Base-by-base conservation (phyloP, 2,113 vertebrate species). In the Hydropotes inermis region DNA sequence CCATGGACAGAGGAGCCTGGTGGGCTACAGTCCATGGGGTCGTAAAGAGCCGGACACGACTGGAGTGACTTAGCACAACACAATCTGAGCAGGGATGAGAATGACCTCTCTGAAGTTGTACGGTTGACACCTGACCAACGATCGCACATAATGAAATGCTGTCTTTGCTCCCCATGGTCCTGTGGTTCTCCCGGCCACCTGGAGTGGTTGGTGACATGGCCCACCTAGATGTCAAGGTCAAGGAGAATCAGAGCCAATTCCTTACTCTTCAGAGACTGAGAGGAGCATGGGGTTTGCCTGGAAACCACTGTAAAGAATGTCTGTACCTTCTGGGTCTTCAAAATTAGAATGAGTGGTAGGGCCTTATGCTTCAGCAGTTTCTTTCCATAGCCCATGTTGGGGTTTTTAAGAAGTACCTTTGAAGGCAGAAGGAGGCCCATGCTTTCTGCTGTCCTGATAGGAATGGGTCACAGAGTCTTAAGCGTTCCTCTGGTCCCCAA, bases 361-460 rank as follows among this genome's bases (percentile, higher is more conserved):
- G 5, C 74, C 12, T 43, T 95, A 79, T 39, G n/a, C 33, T 45
- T 33, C 1, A 87, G 39, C 8, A 12, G 70, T 93, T 93, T 87
- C 50, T 85, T 94, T 85, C 30, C 19, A 23, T 81, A 74, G 7
- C 74, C 14, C 52, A 33, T 70, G 14, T 60, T 93, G 60, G 10
- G 76, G 21, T 67, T 91, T 95, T 97, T 90, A 70, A 21, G 52
- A 94, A 61, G 47, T 70, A 16, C 30, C 11, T 60, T 91, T 97
- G 94, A 30, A 97, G 94, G n/a, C 23, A 19, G 36, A 94, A 27
- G 97, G 78, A 93, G 39, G 47, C 19, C 19, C 28, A 76, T 23
- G 54, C 25, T 90, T 82, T 17, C 45, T 94, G 91, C 15, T 33
- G 10, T 91, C 28, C 45, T 60, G 45, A 16, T 8, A 52, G n/a